Conservation (phyloP, 2,888 invertebrate species). For the Diabrotica balteata region DNA sequence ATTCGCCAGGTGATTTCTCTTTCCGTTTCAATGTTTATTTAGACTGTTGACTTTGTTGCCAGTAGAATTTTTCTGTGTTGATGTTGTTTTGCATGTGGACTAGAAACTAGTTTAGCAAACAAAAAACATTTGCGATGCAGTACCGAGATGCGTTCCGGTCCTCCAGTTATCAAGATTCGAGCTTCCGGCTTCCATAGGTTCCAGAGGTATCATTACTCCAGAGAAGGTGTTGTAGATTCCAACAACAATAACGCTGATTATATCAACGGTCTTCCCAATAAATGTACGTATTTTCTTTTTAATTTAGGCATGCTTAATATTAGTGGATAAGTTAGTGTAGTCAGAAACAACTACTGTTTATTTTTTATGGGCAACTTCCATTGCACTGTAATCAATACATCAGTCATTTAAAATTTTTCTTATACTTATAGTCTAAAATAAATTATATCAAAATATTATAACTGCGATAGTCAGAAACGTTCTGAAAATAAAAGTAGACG, state of each 20-base stretch:
- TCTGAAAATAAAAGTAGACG: no score
- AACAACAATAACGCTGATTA: slow-evolving; percentile 56
- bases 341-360: no score
- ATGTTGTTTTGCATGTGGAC: slow-evolving; percentile 42
- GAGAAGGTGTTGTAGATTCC: slow-evolving; percentile 44
- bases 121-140: slow-evolving; percentile 45
- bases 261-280: slow-evolving; percentile 52
- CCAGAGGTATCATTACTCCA: slow-evolving; percentile 29
- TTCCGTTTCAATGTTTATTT: slow-evolving; percentile 40
- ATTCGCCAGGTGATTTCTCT: slow-evolving; percentile 53
- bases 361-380: no score
- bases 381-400: no score
- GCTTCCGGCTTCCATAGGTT: slow-evolving; percentile 40
- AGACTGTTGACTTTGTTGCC: slow-evolving; percentile 22
- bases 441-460: no score
- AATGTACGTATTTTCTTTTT: slow-evolving; percentile 53
- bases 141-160: slow-evolving; percentile 58
- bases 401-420: no score
- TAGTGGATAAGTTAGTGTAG: no score
- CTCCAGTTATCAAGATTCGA: slow-evolving; percentile 50
- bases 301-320: neutral
- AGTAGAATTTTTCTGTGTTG: slow-evolving; percentile 31
- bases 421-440: no score
- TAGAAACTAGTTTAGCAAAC: slow-evolving; percentile 40
- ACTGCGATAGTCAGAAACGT: no score